Evolutionary conservation across 2,888 invertebrate genomes (phyloP).

Genomic region (Geotrupes spiniger): DNA sequence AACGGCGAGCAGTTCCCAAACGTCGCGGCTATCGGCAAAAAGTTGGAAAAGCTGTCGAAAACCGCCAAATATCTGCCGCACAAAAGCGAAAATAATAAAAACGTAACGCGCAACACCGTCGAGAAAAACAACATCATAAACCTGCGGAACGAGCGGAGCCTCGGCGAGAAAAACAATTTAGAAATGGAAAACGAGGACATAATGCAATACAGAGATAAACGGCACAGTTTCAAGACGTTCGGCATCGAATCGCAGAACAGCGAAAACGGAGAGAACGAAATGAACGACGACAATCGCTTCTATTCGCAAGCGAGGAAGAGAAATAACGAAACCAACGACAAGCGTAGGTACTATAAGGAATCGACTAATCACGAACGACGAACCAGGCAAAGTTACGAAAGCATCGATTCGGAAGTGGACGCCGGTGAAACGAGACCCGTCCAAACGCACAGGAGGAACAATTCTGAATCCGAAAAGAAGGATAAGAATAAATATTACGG

Average conservation of each 20-base stretch:
- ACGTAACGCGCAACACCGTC: conserved; percentile 31
- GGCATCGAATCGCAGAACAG: conserved; percentile 39
- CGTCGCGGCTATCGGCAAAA: conserved; percentile 49
- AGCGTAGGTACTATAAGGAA: conserved; percentile 39
- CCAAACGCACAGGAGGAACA: conserved; percentile 27
- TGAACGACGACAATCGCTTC: conserved; percentile 28
- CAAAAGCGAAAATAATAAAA: conserved; percentile 36
- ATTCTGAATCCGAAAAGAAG: conserved; percentile 35
- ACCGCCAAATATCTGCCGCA: conserved; percentile 46
- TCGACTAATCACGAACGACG: conserved; percentile 34
- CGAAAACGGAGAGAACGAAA: conserved; percentile 42
- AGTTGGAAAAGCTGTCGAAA: conserved; percentile 49
- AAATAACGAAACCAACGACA: conserved; percentile 33
- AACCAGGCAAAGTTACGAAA: conserved; percentile 45
- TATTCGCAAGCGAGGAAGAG: conserved; percentile 31
- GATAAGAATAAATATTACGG: conserved; percentile 38
- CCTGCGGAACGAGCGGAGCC: conserved; percentile 31
- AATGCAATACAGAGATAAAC: conserved; percentile 38
- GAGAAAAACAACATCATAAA: conserved; percentile 34
- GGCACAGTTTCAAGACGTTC: conserved; percentile 46
- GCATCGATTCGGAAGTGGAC: conserved; percentile 43
- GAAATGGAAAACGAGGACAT: conserved; percentile 35
- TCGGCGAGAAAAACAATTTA: conserved; percentile 21
- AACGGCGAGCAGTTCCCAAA: conserved; percentile 49
- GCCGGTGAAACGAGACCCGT: conserved; percentile 29